Conservation (phyloP, 1,140 invertebrate genomes). For the Andricus grossulariae region DNA sequence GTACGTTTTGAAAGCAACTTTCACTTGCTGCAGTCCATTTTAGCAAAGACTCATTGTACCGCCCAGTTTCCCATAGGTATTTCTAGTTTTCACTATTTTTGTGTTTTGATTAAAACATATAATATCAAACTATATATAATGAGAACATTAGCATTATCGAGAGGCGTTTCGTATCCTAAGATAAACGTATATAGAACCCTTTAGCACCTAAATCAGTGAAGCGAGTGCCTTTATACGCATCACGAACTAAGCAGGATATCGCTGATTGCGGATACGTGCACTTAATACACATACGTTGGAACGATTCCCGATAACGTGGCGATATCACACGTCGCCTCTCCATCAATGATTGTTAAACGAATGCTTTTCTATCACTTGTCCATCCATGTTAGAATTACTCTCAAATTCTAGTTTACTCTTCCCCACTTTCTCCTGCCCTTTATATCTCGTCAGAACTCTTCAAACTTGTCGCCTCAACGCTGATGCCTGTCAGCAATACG, state of each 20-base stretch:
- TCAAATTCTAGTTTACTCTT: background rate
- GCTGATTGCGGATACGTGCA: background rate
- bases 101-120: too few species aligned
- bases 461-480: background rate
- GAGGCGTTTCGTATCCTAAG: background rate
- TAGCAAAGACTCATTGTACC: too few species aligned
- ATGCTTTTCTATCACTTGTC: constrained; percentile 27
- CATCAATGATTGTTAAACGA: constrained; percentile 1
- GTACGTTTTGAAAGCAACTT: too few species aligned
- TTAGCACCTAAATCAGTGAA: constrained; percentile 14
- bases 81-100: too few species aligned
- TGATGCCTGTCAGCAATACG: constrained; percentile 13
- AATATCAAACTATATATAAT: too few species aligned
- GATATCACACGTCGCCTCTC: constrained; percentile 17
- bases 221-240: constrained; percentile 8
- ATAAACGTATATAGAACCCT: constrained; percentile 10
- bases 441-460: constrained; percentile 22
- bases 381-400: constrained; percentile 7
- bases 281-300: background rate
- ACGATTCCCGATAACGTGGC: constrained; percentile 15
- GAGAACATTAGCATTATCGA: too few species aligned
- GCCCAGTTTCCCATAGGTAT: too few species aligned
- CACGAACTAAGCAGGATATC: constrained; percentile 23
- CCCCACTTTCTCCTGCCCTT: background rate
- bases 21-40: too few species aligned